Percentiles rank a stretch among this genome's conserved stretches.
These are phyloP conservation scores for Euplagia quadripunctaria DNA, from an alignment of 2,888 invertebrate genomes.

Conservation along the genomic window DNA sequence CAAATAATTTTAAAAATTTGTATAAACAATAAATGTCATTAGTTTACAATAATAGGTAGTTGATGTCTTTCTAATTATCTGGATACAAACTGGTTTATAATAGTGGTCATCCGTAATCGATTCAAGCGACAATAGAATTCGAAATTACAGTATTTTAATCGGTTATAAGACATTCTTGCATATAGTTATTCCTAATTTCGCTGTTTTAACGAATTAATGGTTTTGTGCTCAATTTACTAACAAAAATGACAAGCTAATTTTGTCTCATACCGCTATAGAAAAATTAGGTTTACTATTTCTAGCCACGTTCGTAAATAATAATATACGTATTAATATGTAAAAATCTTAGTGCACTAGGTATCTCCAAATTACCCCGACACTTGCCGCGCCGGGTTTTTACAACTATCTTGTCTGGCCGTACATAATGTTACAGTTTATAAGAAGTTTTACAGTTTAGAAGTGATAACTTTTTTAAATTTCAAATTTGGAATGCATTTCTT, in stretches of 20 bases:
- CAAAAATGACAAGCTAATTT: not conserved
- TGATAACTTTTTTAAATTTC: no score
- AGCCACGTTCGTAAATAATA: not conserved
- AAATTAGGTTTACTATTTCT: not conserved
- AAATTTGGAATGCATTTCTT: no score
- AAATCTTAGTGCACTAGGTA: not conserved
- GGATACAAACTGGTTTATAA: slow-evolving; percentile 13
- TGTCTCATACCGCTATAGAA: slow-evolving; percentile 10
- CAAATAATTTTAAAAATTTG: not conserved
- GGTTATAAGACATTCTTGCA: slow-evolving; percentile 13
- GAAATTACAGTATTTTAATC: slow-evolving; percentile 17
- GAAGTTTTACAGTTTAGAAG: no score
- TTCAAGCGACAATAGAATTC: not conserved
- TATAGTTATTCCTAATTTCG: slow-evolving; percentile 16
- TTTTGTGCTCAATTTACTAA: not conserved
- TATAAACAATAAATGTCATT: not conserved
- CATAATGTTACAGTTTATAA: no score
- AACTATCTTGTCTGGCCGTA: no score
- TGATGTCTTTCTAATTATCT: slow-evolving; percentile 17
- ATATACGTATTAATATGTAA: not conserved
- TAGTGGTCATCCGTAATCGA: not conserved
- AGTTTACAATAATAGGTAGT: not conserved
- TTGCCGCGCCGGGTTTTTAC: no score
- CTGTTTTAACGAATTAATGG: slow-evolving; percentile 16
- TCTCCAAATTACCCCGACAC: not conserved